phyloP scores from a whole-genome alignment of 1,140 invertebrate species.

The Aporrectodea caliginosa region DNA sequence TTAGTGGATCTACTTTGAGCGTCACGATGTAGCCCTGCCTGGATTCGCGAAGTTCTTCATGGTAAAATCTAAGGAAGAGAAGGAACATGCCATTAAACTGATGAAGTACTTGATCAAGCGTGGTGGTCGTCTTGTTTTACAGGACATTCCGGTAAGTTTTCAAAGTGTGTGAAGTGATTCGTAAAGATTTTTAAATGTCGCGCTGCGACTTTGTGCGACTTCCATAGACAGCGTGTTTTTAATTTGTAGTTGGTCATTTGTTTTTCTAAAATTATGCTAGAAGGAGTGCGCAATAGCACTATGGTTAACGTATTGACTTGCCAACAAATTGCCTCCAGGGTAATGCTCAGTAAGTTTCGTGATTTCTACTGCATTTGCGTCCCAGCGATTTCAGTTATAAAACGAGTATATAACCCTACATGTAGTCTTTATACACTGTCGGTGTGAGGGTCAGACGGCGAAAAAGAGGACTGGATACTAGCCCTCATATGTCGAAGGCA shows the following conservation, averaged over 20 bases:
- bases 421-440: too few relatives aligned
- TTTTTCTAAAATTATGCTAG: too few relatives aligned
- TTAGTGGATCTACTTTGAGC: slow-evolving; percentile 72
- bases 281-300: too few relatives aligned
- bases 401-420: too few relatives aligned
- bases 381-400: too few relatives aligned
- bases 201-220: neutral
- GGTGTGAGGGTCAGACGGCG: too few relatives aligned
- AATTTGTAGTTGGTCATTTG: too few relatives aligned
- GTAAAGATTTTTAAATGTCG: neutral
- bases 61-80: slow-evolving; percentile 70
- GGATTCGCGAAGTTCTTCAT: slow-evolving; percentile 71
- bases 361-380: too few relatives aligned
- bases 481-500: too few relatives aligned
- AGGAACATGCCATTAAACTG: slow-evolving; percentile 68
- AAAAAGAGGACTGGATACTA: too few relatives aligned
- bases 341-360: neutral
- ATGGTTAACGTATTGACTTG: too few relatives aligned
- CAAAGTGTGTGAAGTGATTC: neutral
- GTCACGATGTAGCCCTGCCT: slow-evolving; percentile 72
- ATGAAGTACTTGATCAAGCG: slow-evolving; percentile 78
- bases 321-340: too few relatives aligned
- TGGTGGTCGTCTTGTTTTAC: slow-evolving; percentile 67
- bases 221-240: neutral
- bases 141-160: slow-evolving; percentile 48